Base-by-base conservation (phyloP, 2,888 invertebrate species). In the Iphiclides podalirius region DNA sequence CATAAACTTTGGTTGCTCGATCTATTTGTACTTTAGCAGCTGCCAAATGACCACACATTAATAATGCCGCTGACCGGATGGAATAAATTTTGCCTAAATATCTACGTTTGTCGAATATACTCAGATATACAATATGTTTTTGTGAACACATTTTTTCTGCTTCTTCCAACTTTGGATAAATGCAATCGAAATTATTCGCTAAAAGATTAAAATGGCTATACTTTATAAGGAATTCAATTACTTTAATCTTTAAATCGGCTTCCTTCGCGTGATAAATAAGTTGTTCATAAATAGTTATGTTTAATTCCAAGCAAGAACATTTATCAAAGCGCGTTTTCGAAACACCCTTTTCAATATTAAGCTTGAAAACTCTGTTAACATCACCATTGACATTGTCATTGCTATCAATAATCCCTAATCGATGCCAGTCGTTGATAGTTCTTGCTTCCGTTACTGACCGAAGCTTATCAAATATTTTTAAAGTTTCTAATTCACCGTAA, bases 281-380 rank as follows among this genome's bases (percentile, higher is more conserved):
- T 63, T 88, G 85, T 52, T 84, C 80, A 57, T 67, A 74, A 58
- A 85, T 75, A 26, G 67, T 65, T 31, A 86, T 72, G 47, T 76
- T 76, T 52, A 87, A 64, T 49, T 86, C 82, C 13, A 75, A 57
- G 62, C 88, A 88, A 4, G 79, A 75, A 53, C 88, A 88, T 60
- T 66, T 77, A 9, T 58, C 60, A 48, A 87, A 74, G 55, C 83
- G 66, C 0, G 72, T 84, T 59, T 66, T 52, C 0, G 88, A 86
- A 36, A 80, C 70, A 23, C 72, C 75, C 50, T 74, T 75, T 61
- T 81, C 79, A 48, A 88, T 64, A 57, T 69, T 70, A 6, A 86
- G 59, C 47, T 58, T 60, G 43, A 82, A 72, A 4, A 63, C 59
- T 49, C 59, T 59, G 50, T 55, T 67, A 35, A 31, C 45, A 47